Evolutionary conservation across 2,113 vertebrate species (phyloP), one percentile per base, ranked within the genome.

Genomic region (Narcine bancroftii): DNA sequence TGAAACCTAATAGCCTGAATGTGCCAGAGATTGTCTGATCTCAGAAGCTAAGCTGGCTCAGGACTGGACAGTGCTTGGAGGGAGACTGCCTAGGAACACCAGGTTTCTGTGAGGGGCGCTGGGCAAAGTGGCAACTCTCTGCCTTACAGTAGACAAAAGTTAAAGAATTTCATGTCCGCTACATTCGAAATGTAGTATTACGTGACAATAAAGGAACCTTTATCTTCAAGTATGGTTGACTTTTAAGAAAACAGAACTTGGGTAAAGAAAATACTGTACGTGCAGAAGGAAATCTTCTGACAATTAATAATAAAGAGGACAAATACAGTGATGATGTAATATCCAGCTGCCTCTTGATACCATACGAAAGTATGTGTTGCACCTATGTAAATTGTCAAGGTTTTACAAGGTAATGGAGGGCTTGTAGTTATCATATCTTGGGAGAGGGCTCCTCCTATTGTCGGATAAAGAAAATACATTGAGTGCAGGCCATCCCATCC

Each of bases 401-500:
- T 17, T 33, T 85, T 36, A 24, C 6, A 36, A 60, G 81, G 33
- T 19, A 29, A 60, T 13, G 17, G n/a, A 36, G 13, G 81, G 21
- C 15, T 63, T 0, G 19, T 13, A 17, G n/a, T 87, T 36, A 5
- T 21, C 56, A 87, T 87, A 33, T 87, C 33, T 56, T 87, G 33
- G 50, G 56, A 33, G 15, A 87, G 81, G 81, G 53, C 81, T 60
- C 53, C 81, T 60, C 81, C 81, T 87, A n/a, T 60, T 87, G 81
- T 33, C 60, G n/a, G 5, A 87, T 13, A n/a, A 87, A 56, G 15
- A 53, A 63, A 87, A 1, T 60, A 15, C 53, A 60, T 29, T n/a
- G 47, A 4, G 1, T 26, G 10, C 10, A 53, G 79, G 81, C 53
- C 53, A 60, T 19, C 81, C 17, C 24, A 85, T 11, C 29, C 50